phyloP scores from a whole-genome alignment of 2,888 invertebrate genomes.

The Theretra japonica region DNA sequence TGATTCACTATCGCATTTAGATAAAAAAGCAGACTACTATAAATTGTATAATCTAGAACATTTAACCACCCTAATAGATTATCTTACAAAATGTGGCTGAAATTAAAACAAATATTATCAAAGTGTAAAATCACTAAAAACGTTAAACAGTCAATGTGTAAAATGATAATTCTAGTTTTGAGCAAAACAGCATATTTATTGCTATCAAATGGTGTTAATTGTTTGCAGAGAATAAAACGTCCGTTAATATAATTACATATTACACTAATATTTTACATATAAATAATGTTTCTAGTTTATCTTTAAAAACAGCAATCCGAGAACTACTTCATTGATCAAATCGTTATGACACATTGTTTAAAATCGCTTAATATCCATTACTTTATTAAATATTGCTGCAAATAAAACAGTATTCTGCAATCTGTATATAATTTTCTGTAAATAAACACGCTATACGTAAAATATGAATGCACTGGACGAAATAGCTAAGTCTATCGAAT shows the following conservation, averaged over 20 bases:
- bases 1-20: background rate
- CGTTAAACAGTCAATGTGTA: background rate
- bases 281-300: background rate
- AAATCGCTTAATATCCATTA: background rate
- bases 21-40: background rate
- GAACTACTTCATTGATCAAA: background rate
- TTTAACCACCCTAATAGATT: background rate
- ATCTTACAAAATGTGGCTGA: background rate
- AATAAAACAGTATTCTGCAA: constrained; percentile 43
- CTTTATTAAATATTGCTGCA: constrained; percentile 40
- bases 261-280: constrained; percentile 13
- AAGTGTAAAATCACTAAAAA: background rate
- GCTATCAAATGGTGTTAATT: background rate
- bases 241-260: background rate
- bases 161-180: constrained; percentile 1
- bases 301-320: background rate
- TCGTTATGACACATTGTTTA: background rate
- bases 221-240: background rate
- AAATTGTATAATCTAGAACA: background rate
- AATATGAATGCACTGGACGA: constrained; percentile 63
- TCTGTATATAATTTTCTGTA: constrained; percentile 29
- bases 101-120: background rate
- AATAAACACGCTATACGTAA: constrained; percentile 28
- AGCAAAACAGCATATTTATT: constrained; percentile 2
- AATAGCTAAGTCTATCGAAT: constrained; percentile 68